Conservation (phyloP, 2,797 vertebrate species). For the Echeneis naucrates region DNA sequence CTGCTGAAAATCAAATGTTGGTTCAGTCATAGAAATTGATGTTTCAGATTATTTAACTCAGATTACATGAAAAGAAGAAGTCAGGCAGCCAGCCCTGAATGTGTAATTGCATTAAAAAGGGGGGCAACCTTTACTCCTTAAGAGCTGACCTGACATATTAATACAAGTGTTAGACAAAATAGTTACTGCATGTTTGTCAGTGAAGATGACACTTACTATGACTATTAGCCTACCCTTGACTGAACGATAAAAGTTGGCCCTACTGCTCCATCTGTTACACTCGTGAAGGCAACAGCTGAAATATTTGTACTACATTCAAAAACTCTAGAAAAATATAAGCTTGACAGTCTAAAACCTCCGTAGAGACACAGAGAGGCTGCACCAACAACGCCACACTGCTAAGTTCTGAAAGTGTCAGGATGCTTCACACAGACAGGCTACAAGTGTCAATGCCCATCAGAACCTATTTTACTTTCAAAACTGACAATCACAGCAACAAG, state of each 20-base stretch:
- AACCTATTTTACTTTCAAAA: too few species aligned
- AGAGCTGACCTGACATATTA: neutral
- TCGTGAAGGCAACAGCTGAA: conserved; percentile 1
- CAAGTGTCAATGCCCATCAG: too few species aligned
- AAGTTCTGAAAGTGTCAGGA: neutral
- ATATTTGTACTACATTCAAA: conserved; percentile 13
- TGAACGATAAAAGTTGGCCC: neutral
- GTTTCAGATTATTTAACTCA: neutral
- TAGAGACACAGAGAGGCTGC: neutral
- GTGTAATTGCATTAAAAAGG: neutral
- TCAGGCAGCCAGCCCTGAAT: too few species aligned
- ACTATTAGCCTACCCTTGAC: neutral
- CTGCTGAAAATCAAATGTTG: neutral
- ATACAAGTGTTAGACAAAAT: neutral
- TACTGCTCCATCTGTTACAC: neutral
- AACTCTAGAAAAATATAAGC: neutral
- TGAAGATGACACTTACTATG: neutral
- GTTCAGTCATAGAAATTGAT: neutral
- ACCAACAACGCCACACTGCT: neutral
- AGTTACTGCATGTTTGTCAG: too few species aligned
- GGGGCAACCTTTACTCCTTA: neutral
- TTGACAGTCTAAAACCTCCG: neutral
- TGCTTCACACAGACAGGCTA: neutral
- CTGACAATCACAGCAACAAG: too few species aligned
- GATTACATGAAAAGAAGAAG: neutral